Percentiles rank a stretch among this genome's conserved stretches.
Evolutionary conservation across 1,140 invertebrate species (phyloP).

Genomic region (Pollicipes pollicipes): DNA sequence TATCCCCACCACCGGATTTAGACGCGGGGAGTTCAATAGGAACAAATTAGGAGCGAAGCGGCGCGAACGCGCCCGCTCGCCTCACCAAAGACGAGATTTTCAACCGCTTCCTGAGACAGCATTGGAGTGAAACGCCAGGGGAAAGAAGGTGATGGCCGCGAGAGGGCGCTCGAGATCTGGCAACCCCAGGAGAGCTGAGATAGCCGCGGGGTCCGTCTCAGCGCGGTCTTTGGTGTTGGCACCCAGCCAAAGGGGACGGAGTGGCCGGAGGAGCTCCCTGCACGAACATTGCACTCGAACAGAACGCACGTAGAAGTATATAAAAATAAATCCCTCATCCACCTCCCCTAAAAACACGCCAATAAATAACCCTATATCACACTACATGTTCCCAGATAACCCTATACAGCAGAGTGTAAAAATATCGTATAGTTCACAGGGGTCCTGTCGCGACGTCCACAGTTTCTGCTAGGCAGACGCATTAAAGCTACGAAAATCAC

Average conservation of each 20-base stretch:
- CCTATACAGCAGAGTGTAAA: neutral
- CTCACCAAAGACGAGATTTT: no score
- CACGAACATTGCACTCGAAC: neutral
- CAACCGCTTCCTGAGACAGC: no score
- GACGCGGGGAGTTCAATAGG: no score
- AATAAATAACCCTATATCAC: slow-evolving; percentile 2
- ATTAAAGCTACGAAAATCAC: slow-evolving; percentile 2
- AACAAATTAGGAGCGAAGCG: no score
- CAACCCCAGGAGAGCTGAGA: no score
- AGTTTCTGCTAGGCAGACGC: neutral
- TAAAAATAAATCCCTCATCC: neutral
- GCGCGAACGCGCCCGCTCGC: no score
- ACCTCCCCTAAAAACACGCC: neutral
- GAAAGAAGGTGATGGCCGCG: no score
- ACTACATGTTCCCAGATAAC: neutral
- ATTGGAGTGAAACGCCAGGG: no score
- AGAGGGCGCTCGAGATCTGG: no score
- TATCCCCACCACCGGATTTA: no score
- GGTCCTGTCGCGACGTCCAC: neutral
- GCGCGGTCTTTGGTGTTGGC: no score
- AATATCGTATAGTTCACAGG: neutral
- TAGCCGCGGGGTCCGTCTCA: no score
- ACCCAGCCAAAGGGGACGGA: neutral
- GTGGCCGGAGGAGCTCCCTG: neutral
- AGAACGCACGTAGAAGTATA: neutral